Evolutionary conservation across 1,140 invertebrate genomes (phyloP).

Genomic region (Hycleus phaleratus): DNA sequence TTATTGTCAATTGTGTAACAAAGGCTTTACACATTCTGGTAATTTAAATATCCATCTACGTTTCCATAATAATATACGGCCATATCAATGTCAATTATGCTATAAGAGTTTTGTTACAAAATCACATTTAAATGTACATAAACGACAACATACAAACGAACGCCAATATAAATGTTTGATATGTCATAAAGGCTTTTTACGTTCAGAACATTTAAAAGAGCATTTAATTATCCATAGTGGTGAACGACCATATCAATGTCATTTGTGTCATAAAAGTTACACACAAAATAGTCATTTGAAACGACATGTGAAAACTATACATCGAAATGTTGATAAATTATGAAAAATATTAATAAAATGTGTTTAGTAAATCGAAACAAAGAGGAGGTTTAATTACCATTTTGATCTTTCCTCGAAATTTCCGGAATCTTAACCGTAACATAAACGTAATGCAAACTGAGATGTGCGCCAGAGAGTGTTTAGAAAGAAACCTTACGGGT

Average conservation of each 20-base stretch:
- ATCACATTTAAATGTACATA: slow-evolving; percentile 24
- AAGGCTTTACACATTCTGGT: slow-evolving; percentile 54
- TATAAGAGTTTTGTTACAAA: slow-evolving; percentile 22
- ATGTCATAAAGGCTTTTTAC: slow-evolving; percentile 48
- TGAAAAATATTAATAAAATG: too few relatives aligned
- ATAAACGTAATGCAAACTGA: too few relatives aligned
- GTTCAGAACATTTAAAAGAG: slow-evolving; percentile 51
- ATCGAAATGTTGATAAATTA: too few relatives aligned
- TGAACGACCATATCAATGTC: slow-evolving; percentile 49
- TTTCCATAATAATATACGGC: slow-evolving; percentile 26
- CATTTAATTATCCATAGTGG: slow-evolving; percentile 58
- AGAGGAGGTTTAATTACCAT: too few relatives aligned
- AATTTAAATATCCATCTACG: slow-evolving; percentile 48
- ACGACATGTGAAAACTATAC: slow-evolving; percentile 38
- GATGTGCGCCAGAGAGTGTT: too few relatives aligned
- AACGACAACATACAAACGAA: slow-evolving; percentile 24
- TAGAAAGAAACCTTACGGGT: too few relatives aligned
- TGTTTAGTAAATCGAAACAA: too few relatives aligned
- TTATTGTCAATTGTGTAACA: slow-evolving; percentile 59
- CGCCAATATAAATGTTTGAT: slow-evolving; percentile 46
- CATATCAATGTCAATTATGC: slow-evolving; percentile 22
- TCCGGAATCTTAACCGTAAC: too few relatives aligned
- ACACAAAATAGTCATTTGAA: slow-evolving; percentile 51
- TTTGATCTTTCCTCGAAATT: too few relatives aligned
- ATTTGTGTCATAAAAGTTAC: slow-evolving; percentile 49